A percentile compares a stretch with the other conserved stretches of the same genome.
These are phyloP conservation scores for Dissostichus mawsoni DNA, from an alignment of 2,113 vertebrate species.

Conservation along the genomic window DNA sequence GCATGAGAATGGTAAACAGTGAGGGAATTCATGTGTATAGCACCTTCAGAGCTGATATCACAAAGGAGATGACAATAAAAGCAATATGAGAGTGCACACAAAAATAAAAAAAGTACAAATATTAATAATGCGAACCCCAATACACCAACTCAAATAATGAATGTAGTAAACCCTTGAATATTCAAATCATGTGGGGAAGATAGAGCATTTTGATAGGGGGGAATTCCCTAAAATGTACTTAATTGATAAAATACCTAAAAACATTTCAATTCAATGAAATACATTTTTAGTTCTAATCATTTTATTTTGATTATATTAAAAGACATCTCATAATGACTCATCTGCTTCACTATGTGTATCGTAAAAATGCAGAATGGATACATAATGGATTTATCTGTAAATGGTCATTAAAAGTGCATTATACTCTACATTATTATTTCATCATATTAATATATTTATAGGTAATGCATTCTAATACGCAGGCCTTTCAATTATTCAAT, in stretches of 20 bases:
- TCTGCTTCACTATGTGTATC: neutral
- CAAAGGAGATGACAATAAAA: neutral
- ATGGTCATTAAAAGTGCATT: neutral
- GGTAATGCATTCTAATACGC: neutral
- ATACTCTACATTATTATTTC: too few species aligned
- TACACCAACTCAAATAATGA: neutral
- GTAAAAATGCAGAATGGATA: too few species aligned
- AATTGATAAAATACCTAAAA: too few species aligned
- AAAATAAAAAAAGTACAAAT: neutral
- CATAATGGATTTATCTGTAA: too few species aligned
- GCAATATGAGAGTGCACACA: neutral
- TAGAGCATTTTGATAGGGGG: too few species aligned
- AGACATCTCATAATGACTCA: neutral
- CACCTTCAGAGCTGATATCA: neutral
- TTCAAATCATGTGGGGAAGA: neutral
- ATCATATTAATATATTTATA: too few species aligned
- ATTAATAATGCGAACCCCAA: neutral
- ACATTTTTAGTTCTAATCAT: too few species aligned
- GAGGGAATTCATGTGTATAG: neutral
- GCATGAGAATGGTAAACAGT: constrained; percentile 14
- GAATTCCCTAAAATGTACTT: too few species aligned
- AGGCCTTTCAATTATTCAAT: neutral
- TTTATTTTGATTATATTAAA: neutral
- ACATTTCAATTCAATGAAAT: too few species aligned
- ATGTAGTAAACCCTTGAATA: neutral